Base-by-base conservation (phyloP, 2,113 vertebrate species). In the Takifugu flavidus region DNA sequence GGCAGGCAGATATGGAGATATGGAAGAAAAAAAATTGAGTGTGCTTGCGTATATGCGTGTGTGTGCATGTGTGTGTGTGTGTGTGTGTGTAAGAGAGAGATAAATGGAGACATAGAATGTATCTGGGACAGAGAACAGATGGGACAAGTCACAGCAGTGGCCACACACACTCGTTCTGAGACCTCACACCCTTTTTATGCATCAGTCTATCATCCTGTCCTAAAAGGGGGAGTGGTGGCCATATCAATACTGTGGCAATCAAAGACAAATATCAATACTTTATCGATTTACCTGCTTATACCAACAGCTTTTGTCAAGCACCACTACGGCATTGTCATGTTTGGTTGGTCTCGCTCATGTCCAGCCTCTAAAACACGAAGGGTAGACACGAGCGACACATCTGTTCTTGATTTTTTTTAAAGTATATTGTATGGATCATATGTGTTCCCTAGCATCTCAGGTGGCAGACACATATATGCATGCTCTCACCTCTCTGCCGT, bases 51-150 rank as follows among this genome's bases (percentile, higher is more conserved):
- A 25, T 20, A 59, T 13, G 34, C 47, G 26, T 20, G 25, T 28
- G 39, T 44, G 63, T 29, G 26, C n/a, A 31, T 52, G 59, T 39
- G 59, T 58, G 39, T 44, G 54, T 43, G 54, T 56, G 43, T 57
- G 56, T 46, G 29, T 15, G 34, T 25, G 44, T 8, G 52, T 55
- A 51, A 31, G 29, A 6, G 54, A 3, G 42, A 1, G 26, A 28
- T 7, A 61, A 44, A 54, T 45, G 26, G 29, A 62, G 67, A 64
- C 34, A 26, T 8, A 65, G 31, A 59, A 46, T 25, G 56, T 62
- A 73, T 49, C 69, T 69, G 53, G 61, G 65, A 61, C 58, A 56
- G 58, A 29, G 53, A 61, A 51, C 56, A 75, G 52, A 75, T 69
- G 66, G 63, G 62, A 61, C 53, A 44, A 60, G 57, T 65, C 49